Evolutionary conservation across 2,888 invertebrate genomes (phyloP), one percentile per base, ranked within the genome.

Genomic region (Drosophila cognata): DNA sequence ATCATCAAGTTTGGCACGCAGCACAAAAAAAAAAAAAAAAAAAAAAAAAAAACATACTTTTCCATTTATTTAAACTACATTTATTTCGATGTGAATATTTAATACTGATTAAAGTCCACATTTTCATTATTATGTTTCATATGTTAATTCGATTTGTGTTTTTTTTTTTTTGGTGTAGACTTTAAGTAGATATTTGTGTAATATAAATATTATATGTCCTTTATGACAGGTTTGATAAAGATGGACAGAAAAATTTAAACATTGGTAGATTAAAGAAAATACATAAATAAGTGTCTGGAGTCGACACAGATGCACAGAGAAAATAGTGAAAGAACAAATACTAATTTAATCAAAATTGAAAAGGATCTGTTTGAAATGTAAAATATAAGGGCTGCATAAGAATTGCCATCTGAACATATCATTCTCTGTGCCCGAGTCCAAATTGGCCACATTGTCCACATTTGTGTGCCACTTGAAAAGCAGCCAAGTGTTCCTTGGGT

Each of bases 1-100:
- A 50, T 52, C 28, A 38, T 57, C 35, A 50, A 50, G 29, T 33
- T 53, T 61, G 56, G 25, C 61, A 53, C 31, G 62, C 46, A 21
- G 7, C 11, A 41, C 28, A 21, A 21, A 21, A 21, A 21, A 21
- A 21, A 21, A 21, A 21, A 21, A 21, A 21, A 21, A 21, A 21
- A 21, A 21, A 21, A 21, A 21, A 21, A 21, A 21, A 21, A 21
- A 21, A 21, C 21, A 21, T 65, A 18, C 18, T 29, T 35, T 66
- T 29, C 13, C 33, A 25, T 31, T 41, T 33, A n/a, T 28, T 33
- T 64, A 33, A 33, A 13, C 29, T 8, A 31, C n/a, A 38, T n/a
- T 38, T 29, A 63, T 38, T 64, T 50, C 2, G 16, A 13, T 13
- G 13, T 16, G 53, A 1, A 5, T 8, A 4, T 25, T 16, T 7